Conservation (phyloP, 2,888 invertebrate species). For the Hetaerina titia region DNA sequence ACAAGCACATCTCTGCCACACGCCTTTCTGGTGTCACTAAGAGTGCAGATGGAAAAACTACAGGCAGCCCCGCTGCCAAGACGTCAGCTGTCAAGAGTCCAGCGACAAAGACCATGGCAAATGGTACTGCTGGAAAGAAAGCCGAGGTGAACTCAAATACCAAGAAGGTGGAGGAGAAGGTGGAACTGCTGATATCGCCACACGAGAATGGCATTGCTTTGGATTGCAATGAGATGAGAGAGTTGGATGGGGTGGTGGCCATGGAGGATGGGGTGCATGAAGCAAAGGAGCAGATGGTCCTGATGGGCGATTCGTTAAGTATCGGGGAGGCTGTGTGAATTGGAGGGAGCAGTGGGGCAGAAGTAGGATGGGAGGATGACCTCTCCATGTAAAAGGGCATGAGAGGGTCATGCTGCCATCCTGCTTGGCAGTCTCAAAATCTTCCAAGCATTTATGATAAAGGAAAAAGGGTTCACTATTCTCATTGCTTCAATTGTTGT, state of each 20-base stretch:
- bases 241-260: constrained; percentile 3
- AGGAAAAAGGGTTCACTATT: constrained; percentile 57
- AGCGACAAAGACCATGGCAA: neutral
- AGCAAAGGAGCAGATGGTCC: constrained; percentile 55
- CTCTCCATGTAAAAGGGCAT: neutral
- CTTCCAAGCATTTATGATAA: constrained; percentile 57
- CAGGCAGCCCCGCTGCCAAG: neutral
- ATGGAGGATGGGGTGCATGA: constrained; percentile 1
- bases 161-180: constrained; percentile 24
- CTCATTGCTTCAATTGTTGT: constrained; percentile 62
- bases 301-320: constrained; percentile 7
- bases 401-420: neutral
- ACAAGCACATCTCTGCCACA: constrained; percentile 83
- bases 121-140: constrained; percentile 19
- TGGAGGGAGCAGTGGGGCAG: neutral
- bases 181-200: constrained; percentile 15
- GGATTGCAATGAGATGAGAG: neutral
- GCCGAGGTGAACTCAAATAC: neutral
- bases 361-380: neutral
- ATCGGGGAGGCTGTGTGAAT: constrained; percentile 56
- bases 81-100: neutral
- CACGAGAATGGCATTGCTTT: constrained; percentile 3
- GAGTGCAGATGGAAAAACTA: neutral
- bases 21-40: constrained; percentile 75
- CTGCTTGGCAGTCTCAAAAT: constrained; percentile 11